Base-by-base conservation (phyloP, 2,113 vertebrate species). In the Prionailurus viverrinus region DNA sequence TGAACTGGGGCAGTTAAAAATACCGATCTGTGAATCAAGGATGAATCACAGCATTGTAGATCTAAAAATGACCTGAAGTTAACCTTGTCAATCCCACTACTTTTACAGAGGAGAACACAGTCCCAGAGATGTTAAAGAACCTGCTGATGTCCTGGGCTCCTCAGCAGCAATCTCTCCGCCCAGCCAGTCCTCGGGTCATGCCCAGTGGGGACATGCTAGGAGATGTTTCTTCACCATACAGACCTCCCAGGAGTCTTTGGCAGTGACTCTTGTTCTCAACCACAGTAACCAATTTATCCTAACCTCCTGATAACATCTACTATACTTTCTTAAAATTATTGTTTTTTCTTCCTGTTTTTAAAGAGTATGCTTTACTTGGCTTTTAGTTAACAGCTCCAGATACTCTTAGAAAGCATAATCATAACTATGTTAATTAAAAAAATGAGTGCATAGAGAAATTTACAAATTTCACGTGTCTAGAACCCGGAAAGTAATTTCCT, bases 1-100 rank as follows among this genome's bases (percentile, higher is more conserved):
- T 58, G 55, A 91, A 55, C 51, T 63, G 27, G 66, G 27, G 13
- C 51, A 39, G 86, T 91, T 81, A n/a, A 65, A 95, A 97, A 85
- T 85, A 93, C 33, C 5, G 25, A 74, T 41, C 74, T 69, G 45
- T 81, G 61, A 91, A 41, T 94, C 48, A 76, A 81, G 58, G 80
- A 53, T 86, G 48, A 95, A 51, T 95, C 48, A 68, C 33, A 91
- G 31, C 25, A 53, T 63, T 53, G 23, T 88, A 69, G 51, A 88
- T 53, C 27, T 82, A n/a, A 95, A 95, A 95, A 63, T 53, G 81
- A 82, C 39, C 29, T 76, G 90, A 29, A 58, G 36, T 16, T 61
- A 23, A 87, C 55, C 71, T 80, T 41, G 55, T 73, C 80, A 78
- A 39, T 58, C 25, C 10, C 5, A 55, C 15, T 16, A 73, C 19